Percentiles rank a stretch among this genome's conserved stretches.
phyloP scores from a whole-genome alignment of 2,888 invertebrate species.

The Drosophila robusta region DNA sequence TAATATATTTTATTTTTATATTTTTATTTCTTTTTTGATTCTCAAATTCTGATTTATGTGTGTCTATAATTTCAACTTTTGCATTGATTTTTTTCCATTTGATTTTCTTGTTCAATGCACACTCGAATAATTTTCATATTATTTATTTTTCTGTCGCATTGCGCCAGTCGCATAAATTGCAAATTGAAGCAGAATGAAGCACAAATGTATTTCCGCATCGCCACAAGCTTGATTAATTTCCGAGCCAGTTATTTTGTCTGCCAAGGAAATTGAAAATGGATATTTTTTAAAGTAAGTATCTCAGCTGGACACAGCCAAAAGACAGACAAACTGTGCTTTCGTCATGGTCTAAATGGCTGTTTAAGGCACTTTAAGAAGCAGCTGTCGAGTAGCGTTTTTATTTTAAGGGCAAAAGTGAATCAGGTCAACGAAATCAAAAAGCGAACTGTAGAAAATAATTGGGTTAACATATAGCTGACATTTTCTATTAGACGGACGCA shows the following conservation, averaged over 20 bases:
- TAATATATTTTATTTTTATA: neutral
- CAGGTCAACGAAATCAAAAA: conserved; percentile 21
- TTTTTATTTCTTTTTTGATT: neutral
- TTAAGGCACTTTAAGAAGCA: conserved; percentile 6
- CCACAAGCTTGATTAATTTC: conserved; percentile 47
- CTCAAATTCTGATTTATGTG: neutral
- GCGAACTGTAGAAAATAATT: conserved; percentile 9
- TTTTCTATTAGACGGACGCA: neutral
- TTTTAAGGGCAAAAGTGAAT: conserved; percentile 6
- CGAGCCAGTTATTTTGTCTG: conserved; percentile 26
- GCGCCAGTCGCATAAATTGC: conserved; percentile 49
- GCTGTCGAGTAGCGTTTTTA: conserved; percentile 11
- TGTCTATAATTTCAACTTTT: neutral
- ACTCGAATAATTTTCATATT: conserved; percentile 15
- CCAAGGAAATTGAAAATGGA: conserved; percentile 56
- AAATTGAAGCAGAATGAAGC: conserved; percentile 25
- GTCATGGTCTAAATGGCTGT: conserved; percentile 16
- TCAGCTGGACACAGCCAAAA: neutral
- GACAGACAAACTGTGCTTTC: neutral
- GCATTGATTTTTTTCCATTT: conserved; percentile 18
- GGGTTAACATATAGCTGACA: conserved; percentile 6
- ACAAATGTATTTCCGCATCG: conserved; percentile 40
- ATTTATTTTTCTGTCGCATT: conserved; percentile 35
- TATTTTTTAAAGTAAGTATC: conserved; percentile 15
- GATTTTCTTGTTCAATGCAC: conserved; percentile 2